A percentile compares a stretch with the other conserved stretches of the same genome.
These are phyloP conservation scores for Lordiphosa stackelbergi DNA, from an alignment of 1,140 invertebrate genomes.

Conservation along the genomic window DNA sequence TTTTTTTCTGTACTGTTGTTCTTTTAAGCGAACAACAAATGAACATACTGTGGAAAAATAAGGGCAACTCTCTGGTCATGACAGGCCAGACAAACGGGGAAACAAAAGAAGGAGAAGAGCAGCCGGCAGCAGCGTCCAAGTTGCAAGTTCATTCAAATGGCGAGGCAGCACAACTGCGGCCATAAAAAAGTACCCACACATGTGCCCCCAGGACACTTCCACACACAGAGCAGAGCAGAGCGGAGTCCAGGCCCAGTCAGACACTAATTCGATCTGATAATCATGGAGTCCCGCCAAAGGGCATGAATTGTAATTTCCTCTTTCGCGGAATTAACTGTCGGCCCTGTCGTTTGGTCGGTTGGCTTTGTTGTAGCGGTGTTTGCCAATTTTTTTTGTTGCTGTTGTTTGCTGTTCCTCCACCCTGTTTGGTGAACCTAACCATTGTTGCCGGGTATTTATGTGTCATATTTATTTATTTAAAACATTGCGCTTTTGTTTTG, in stretches of 20 bases:
- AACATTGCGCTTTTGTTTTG: slow-evolving; percentile 57
- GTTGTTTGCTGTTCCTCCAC: slow-evolving; percentile 10
- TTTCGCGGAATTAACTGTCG: slow-evolving; percentile 77
- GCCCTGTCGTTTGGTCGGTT: slow-evolving; percentile 37
- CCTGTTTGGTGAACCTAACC: slow-evolving; percentile 19
- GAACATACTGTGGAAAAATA: slow-evolving; percentile 39
- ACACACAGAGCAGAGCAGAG: slow-evolving; percentile 1
- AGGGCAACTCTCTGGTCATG: slow-evolving; percentile 46
- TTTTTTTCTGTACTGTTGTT: slow-evolving; percentile 9
- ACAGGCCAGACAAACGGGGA: slow-evolving; percentile 43
- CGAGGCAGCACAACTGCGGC: slow-evolving; percentile 19
- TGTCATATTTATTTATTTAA: slow-evolving; percentile 74
- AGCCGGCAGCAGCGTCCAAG: slow-evolving; percentile 25
- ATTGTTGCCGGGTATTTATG: slow-evolving; percentile 57
- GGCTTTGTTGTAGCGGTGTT: slow-evolving; percentile 46
- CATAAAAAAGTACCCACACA: slow-evolving; percentile 54
- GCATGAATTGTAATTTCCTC: slow-evolving; percentile 77
- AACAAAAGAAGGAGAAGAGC: slow-evolving; percentile 36
- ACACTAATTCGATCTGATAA: slow-evolving; percentile 77
- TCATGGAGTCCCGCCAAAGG: slow-evolving; percentile 75
- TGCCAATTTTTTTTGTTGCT: slow-evolving; percentile 29
- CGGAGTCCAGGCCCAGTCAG: slow-evolving; percentile 40
- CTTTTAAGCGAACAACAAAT: slow-evolving; percentile 5
- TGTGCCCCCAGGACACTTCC: slow-evolving; percentile 54
- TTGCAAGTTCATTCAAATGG: slow-evolving; percentile 69